Evolutionary conservation across 1,140 invertebrate species (phyloP).

Genomic region (Drosophila arawakana): DNA sequence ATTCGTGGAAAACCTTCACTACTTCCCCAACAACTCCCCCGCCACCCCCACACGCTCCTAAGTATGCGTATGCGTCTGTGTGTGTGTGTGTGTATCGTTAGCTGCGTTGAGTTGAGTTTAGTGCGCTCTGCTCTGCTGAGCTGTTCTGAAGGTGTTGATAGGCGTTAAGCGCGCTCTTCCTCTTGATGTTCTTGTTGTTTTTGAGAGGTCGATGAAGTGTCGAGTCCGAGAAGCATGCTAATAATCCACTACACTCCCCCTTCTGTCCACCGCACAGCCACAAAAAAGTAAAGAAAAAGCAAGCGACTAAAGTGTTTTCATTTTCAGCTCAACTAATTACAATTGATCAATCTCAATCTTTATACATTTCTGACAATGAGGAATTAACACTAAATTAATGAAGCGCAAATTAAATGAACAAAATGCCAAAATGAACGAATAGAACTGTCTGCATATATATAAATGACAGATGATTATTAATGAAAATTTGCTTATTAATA

Average conservation of each 20-base stretch:
- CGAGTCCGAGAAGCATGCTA: constrained; percentile 31
- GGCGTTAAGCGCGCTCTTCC: constrained; percentile 5
- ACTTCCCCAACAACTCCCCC: constrained; percentile 3
- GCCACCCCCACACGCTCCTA: neutral
- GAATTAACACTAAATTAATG: neutral
- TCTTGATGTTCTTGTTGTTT: constrained; percentile 6
- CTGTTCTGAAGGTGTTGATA: constrained; percentile 30
- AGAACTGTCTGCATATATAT: neutral
- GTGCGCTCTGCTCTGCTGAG: constrained; percentile 6
- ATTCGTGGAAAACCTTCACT: constrained; percentile 74
- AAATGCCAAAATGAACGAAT: neutral
- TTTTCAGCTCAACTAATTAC: constrained; percentile 20
- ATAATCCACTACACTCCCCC: constrained; percentile 6
- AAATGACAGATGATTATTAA: neutral
- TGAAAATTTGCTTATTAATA: too few relatives aligned
- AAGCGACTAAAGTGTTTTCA: constrained; percentile 5
- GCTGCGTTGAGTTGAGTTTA: constrained; percentile 24
- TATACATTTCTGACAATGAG: neutral
- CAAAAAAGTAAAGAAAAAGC: constrained; percentile 9
- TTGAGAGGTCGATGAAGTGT: constrained; percentile 31
- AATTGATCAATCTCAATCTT: constrained; percentile 27
- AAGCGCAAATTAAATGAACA: neutral
- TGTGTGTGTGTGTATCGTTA: constrained; percentile 22
- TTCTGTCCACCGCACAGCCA: neutral
- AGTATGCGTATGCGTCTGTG: neutral